Conservation (phyloP, 1,140 invertebrate genomes). For the Bombus superbus region DNA sequence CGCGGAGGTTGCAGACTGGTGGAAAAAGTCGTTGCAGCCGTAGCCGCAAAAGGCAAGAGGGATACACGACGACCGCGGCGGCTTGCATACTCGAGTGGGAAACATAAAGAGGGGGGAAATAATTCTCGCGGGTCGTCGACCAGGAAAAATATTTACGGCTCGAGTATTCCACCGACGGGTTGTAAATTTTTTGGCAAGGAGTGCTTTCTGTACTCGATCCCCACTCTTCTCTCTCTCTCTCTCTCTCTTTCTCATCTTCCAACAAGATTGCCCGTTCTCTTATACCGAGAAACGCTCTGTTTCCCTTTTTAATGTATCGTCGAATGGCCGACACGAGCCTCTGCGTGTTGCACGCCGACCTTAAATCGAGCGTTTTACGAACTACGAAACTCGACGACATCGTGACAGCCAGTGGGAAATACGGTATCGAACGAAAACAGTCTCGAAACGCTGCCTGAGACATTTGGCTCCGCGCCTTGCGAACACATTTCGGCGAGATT, state of each 20-base stretch:
- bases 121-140: conserved; percentile 45
- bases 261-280: background rate
- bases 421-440: background rate
- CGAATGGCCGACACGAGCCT: background rate
- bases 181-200: conserved; percentile 39
- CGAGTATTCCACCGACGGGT: conserved; percentile 15
- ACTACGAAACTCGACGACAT: background rate
- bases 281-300: background rate
- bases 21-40: conserved; percentile 41
- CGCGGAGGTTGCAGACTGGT: background rate
- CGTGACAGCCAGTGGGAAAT: background rate
- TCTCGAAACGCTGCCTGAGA: background rate
- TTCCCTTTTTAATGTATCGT: conserved; percentile 13
- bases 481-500: background rate
- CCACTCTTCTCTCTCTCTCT: background rate
- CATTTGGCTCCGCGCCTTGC: background rate
- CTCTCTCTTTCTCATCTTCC: background rate
- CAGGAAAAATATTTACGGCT: conserved; percentile 51
- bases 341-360: background rate
- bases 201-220: conserved; percentile 1
- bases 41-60: conserved; percentile 34
- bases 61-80: background rate
- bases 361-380: conserved; percentile 31
- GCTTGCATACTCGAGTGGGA: conserved; percentile 43
- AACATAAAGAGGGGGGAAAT: conserved; percentile 34